phyloP scores from a whole-genome alignment of 2,888 invertebrate species.

The Drosophila differens region DNA sequence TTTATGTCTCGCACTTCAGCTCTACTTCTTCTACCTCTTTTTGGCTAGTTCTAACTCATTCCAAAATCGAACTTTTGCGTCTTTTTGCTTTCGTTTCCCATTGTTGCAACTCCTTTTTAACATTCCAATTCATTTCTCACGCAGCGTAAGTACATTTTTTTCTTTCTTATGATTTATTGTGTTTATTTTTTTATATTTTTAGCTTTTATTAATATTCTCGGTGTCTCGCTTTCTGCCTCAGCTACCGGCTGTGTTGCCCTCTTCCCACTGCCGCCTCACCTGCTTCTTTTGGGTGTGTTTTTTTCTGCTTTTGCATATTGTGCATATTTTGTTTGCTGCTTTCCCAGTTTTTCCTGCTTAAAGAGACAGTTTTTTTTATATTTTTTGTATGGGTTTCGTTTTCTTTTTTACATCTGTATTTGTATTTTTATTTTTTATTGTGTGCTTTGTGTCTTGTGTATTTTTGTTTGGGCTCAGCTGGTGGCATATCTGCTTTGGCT shows the following conservation, averaged over 20 bases:
- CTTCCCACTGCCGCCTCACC: constrained; percentile 14
- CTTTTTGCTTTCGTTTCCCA: constrained; percentile 33
- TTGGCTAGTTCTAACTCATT: constrained; percentile 19
- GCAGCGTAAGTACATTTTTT: constrained; percentile 47
- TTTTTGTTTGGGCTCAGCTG: constrained; percentile 50
- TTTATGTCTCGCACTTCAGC: not conserved
- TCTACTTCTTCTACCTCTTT: not conserved
- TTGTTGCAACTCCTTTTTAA: constrained; percentile 17
- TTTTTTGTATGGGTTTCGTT: constrained; percentile 36
- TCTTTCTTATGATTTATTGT: constrained; percentile 53
- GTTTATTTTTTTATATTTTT: constrained; percentile 14
- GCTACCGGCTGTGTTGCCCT: constrained; percentile 23
- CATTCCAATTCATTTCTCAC: constrained; percentile 56
- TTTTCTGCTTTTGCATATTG: constrained; percentile 65
- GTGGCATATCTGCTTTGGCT: constrained; percentile 37
- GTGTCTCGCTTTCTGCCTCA: constrained; percentile 2
- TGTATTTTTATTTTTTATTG: constrained; percentile 16
- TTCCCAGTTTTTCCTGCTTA: constrained; percentile 63
- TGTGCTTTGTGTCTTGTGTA: constrained; percentile 21
- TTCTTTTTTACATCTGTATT: constrained; percentile 36
- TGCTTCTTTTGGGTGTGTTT: constrained; percentile 31
- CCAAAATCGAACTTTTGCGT: not conserved
- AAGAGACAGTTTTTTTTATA: constrained; percentile 41
- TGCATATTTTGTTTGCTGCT: constrained; percentile 59
- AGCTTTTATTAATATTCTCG: constrained; percentile 44